Evolutionary conservation across 2,113 vertebrate genomes (phyloP), one percentile per base, ranked within the genome.

Genomic region (Ardeotis arabs): DNA sequence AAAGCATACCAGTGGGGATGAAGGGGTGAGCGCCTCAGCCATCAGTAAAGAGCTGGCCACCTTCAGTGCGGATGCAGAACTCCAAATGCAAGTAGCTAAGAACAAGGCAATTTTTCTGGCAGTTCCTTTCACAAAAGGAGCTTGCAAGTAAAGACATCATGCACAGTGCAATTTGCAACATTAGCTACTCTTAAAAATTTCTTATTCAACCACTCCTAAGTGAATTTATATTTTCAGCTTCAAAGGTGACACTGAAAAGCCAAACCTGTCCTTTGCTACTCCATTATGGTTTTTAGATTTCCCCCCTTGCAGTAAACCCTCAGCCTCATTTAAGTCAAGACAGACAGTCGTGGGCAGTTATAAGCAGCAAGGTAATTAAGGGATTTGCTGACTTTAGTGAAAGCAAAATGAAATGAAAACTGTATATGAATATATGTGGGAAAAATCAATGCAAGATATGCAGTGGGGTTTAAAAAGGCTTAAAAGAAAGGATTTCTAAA

Each of bases 331-430:
- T 49, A 50, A 22, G n/a, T 47, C 29, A 28, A 90, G 75, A 39
- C 49, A 92, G 82, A 12, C 69, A 84, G 67, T 45, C 62, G 50
- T 52, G 63, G 90, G 63, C 45, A 91, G 75, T 37, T 22, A 18
- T n/a, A 50, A 90, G 77, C 83, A 93, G 73, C 76, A 60, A 25
- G 60, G 93, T 76, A 89, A 97, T 97, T 89, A 87, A 52, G 56
- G 96, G 94, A 93, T 97, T 97, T 96, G 88, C 82, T 89, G 85
- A 91, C 67, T 85, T 90, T 33, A 59, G 79, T 79, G 69, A 89
- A 80, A 96, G 82, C 72, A 69, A 94, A 96, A 90, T 4, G 60
- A 87, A 94, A 95, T 95, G 85, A 95, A 97, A 98, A 70, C 74
- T n/a, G 22, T 69, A 59, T 96, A 45, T 86, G 50, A 91, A 93